Percentiles rank a stretch among this genome's conserved stretches.
phyloP scores from a whole-genome alignment of 2,888 invertebrate species.

The Acleris sparsana region DNA sequence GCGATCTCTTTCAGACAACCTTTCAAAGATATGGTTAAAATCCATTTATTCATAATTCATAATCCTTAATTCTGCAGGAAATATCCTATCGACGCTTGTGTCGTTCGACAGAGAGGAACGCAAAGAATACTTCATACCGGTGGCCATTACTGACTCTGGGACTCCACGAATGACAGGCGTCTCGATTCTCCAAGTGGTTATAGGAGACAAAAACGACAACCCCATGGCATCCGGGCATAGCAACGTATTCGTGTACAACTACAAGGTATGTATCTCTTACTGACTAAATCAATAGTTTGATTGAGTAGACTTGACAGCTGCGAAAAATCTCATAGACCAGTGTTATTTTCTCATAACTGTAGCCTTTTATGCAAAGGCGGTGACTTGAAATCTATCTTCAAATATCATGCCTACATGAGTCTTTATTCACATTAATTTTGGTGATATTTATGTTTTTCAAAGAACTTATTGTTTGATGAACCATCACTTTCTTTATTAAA shows the following conservation, averaged over 20 bases:
- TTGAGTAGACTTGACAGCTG: neutral
- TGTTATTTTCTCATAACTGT: no score
- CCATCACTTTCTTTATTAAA: no score
- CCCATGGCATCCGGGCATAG: slow-evolving; percentile 94
- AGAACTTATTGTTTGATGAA: no score
- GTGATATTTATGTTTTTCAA: no score
- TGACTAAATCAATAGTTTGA: neutral
- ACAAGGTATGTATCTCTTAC: slow-evolving; percentile 84
- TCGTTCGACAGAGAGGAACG: slow-evolving; percentile 93
- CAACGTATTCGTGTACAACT: slow-evolving; percentile 97
- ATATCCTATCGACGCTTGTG: slow-evolving; percentile 87
- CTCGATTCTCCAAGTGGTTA: slow-evolving; percentile 93
- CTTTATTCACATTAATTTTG: no score
- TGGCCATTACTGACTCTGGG: slow-evolving; percentile 94
- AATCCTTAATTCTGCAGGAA: slow-evolving; percentile 61
- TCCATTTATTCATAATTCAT: neutral
- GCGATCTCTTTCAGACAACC: no score
- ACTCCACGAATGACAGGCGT: slow-evolving; percentile 88
- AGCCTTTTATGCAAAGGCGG: no score
- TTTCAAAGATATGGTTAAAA: no score
- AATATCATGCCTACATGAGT: no score
- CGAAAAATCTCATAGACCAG: no score
- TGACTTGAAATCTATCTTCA: no score
- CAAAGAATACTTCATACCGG: slow-evolving; percentile 94
- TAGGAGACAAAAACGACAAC: slow-evolving; percentile 98